These are phyloP conservation scores for Arctia plantaginis DNA, from an alignment of 2,888 invertebrate species.

Conservation along the genomic window DNA sequence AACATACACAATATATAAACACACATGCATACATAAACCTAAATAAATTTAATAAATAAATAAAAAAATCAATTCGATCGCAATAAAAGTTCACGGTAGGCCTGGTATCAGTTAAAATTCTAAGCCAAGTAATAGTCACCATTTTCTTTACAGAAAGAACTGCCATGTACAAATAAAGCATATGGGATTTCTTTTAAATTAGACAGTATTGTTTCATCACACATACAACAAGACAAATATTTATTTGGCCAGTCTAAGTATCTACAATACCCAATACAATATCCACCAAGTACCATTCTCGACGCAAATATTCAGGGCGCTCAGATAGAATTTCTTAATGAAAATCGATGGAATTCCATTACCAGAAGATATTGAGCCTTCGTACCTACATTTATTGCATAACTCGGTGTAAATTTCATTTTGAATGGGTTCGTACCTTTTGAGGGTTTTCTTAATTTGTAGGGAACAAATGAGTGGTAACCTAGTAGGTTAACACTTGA, in stretches of 20 bases:
- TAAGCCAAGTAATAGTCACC: too few species aligned
- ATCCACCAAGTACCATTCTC: background rate
- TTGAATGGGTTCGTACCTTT: background rate
- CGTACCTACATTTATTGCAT: slow-evolving; percentile 16
- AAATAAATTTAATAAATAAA: too few species aligned
- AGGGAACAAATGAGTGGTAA: background rate
- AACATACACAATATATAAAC: too few species aligned
- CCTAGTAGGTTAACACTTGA: too few species aligned
- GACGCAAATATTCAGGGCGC: background rate
- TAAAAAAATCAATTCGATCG: too few species aligned
- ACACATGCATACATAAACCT: too few species aligned
- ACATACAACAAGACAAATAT: background rate
- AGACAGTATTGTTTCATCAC: background rate
- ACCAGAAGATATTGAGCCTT: slow-evolving; percentile 15
- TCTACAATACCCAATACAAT: background rate
- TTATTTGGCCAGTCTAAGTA: background rate
- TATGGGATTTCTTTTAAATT: too few species aligned
- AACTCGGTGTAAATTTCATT: slow-evolving; percentile 13
- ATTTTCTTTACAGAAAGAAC: too few species aligned
- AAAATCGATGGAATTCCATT: slow-evolving; percentile 53
- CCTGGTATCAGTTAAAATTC: too few species aligned
- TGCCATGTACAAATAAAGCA: too few species aligned
- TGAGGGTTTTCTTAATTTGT: background rate
- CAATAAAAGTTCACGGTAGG: too few species aligned
- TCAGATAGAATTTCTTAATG: slow-evolving; percentile 54